A percentile compares a stretch with the other conserved stretches of the same genome.
Conservation (phyloP, 2,888 invertebrate genomes). For the Palloptera scutellata region DNA sequence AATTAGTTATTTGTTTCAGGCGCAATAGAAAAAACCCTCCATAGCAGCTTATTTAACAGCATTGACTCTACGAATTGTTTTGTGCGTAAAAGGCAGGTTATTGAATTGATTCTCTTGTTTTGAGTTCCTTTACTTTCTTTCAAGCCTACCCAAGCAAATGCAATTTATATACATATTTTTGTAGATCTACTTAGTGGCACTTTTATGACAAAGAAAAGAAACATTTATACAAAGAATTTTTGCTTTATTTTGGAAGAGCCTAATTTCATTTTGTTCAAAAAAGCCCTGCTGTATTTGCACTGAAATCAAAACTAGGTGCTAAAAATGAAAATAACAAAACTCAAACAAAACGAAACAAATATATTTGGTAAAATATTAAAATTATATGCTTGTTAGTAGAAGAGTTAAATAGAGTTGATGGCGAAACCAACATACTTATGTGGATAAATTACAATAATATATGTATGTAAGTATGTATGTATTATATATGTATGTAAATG, state of each 20-base stretch:
- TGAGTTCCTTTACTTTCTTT: constrained; percentile 6
- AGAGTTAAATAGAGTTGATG: constrained; percentile 8
- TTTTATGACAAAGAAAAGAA: constrained; percentile 12
- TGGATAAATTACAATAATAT: neutral
- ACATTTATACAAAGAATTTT: neutral
- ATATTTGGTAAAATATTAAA: neutral
- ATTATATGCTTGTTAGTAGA: constrained; percentile 14
- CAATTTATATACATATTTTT: constrained; percentile 27
- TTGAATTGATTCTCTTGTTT: constrained; percentile 23
- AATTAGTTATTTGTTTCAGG: constrained; percentile 13
- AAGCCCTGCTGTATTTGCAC: constrained; percentile 19
- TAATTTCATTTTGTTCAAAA: constrained; percentile 15
- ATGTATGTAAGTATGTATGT: constrained; percentile 14
- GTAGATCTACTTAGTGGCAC: constrained; percentile 16
- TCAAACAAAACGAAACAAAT: constrained; percentile 1
- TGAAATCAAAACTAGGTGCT: constrained; percentile 20
- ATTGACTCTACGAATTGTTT: neutral
- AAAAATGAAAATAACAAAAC: constrained; percentile 12
- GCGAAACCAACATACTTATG: neutral
- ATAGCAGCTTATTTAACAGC: too few species aligned
- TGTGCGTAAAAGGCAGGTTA: neutral
- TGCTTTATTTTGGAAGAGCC: constrained; percentile 15
- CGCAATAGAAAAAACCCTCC: too few species aligned
- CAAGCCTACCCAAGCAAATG: constrained; percentile 58
- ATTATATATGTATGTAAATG: constrained; percentile 3